These are phyloP conservation scores for Crax fasciolata DNA, from an alignment of 2,797 vertebrate genomes.

Conservation along the genomic window DNA sequence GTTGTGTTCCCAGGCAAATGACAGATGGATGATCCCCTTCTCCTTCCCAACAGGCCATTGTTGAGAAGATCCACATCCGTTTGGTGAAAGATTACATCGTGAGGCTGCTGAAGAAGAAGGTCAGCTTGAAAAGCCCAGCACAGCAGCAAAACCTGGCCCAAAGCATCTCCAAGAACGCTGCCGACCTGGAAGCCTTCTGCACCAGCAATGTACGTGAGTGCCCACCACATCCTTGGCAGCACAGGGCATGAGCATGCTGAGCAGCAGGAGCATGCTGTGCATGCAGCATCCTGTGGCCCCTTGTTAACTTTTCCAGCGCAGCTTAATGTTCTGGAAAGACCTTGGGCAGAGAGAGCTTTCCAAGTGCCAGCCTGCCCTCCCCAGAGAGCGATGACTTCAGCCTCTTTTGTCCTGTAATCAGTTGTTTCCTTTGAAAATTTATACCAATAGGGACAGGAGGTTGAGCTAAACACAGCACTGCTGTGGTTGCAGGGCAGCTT, in stretches of 20 bases:
- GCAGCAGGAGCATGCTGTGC: neutral
- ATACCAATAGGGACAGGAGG: neutral
- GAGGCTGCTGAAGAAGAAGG: constrained; percentile 85
- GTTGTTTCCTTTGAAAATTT: neutral
- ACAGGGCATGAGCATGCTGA: rapidly evolving
- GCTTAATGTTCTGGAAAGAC: neutral
- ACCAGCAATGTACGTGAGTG: constrained; percentile 77
- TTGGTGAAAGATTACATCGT: constrained; percentile 86
- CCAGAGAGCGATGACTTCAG: neutral
- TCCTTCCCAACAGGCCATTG: constrained; percentile 81
- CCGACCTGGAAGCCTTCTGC: constrained; percentile 83
- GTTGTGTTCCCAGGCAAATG: neutral
- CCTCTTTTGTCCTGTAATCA: neutral
- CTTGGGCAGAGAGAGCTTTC: neutral
- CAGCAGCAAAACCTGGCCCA: constrained; percentile 85
- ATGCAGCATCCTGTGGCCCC: neutral
- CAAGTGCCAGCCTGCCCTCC: neutral
- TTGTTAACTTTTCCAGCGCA: neutral
- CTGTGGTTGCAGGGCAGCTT: neutral
- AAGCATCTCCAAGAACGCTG: constrained; percentile 77
- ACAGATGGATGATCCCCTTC: neutral
- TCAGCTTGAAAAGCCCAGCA: constrained; percentile 83
- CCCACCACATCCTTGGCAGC: rapidly evolving
- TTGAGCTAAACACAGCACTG: neutral
- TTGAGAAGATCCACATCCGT: constrained; percentile 82